Conservation (phyloP, 2,888 invertebrate species). For the Brenthis ino region DNA sequence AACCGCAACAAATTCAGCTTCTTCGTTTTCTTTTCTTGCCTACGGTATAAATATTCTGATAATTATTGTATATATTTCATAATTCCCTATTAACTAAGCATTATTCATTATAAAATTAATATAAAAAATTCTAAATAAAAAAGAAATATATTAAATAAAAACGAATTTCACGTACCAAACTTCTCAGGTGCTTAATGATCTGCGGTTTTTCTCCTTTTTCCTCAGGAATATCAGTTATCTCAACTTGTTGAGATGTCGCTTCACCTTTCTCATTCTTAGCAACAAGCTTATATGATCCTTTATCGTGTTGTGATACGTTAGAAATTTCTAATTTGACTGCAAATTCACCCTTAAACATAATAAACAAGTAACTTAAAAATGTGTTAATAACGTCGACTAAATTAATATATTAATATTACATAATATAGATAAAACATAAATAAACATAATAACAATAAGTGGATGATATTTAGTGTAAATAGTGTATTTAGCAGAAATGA, state of each 20-base stretch:
- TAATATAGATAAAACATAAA: too few species aligned
- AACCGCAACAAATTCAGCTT: slow-evolving; percentile 89
- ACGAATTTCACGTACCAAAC: slow-evolving; percentile 83
- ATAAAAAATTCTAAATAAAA: too few species aligned
- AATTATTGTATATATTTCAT: slow-evolving; percentile 1
- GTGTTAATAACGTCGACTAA: too few species aligned
- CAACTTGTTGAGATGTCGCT: slow-evolving; percentile 93
- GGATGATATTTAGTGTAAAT: too few species aligned
- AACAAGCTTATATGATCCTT: slow-evolving; percentile 93
- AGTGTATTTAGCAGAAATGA: too few species aligned
- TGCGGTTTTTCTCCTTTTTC: slow-evolving; percentile 91
- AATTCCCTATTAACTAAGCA: neutral
- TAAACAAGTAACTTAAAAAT: too few species aligned
- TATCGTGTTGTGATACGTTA: slow-evolving; percentile 90
- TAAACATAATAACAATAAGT: too few species aligned
- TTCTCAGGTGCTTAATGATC: slow-evolving; percentile 88
- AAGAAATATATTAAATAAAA: neutral
- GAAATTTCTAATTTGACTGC: slow-evolving; percentile 94
- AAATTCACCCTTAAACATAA: slow-evolving; percentile 88
- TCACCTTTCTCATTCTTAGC: slow-evolving; percentile 97
- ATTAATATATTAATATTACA: too few species aligned
- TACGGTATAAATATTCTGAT: slow-evolving; percentile 40
- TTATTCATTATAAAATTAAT: neutral
- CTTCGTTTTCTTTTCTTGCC: slow-evolving; percentile 83
- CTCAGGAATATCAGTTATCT: slow-evolving; percentile 91